A percentile compares a stretch with the other conserved stretches of the same genome.
Evolutionary conservation across 2,797 vertebrate genomes (phyloP).

Genomic region (Botia kubotai): DNA sequence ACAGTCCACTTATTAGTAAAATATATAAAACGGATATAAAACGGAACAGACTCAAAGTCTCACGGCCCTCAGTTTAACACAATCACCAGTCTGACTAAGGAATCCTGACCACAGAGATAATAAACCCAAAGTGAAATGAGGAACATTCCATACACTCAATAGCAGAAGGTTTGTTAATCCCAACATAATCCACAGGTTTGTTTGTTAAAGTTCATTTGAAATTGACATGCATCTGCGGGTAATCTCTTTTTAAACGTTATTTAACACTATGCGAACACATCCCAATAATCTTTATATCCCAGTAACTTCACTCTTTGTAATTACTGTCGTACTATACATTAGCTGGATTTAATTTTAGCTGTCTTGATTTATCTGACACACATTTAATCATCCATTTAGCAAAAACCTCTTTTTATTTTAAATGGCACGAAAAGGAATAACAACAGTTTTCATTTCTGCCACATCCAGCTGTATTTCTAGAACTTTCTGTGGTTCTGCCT

Average conservation of each 20-base stretch:
- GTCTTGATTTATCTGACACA: neutral
- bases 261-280: neutral
- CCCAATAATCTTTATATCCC: neutral
- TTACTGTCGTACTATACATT: neutral
- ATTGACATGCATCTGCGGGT: neutral
- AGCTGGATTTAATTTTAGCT: neutral
- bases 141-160: neutral
- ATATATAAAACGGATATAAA: neutral
- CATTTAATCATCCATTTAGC: constrained; percentile 10
- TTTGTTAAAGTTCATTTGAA: constrained; percentile 38
- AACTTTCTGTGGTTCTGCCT: constrained; percentile 23
- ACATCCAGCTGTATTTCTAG: constrained; percentile 2
- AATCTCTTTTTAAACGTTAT: constrained; percentile 12
- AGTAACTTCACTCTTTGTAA: neutral
- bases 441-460: neutral
- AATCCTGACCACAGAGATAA: neutral
- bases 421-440: constrained; percentile 1
- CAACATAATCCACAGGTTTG: constrained; percentile 4
- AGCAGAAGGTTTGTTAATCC: constrained; percentile 21
- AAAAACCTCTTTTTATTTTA: constrained; percentile 7
- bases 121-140: neutral
- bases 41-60: neutral
- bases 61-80: neutral
- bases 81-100: neutral
- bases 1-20: neutral